Conservation (phyloP, 2,113 vertebrate species). For the Petroica traversi region DNA sequence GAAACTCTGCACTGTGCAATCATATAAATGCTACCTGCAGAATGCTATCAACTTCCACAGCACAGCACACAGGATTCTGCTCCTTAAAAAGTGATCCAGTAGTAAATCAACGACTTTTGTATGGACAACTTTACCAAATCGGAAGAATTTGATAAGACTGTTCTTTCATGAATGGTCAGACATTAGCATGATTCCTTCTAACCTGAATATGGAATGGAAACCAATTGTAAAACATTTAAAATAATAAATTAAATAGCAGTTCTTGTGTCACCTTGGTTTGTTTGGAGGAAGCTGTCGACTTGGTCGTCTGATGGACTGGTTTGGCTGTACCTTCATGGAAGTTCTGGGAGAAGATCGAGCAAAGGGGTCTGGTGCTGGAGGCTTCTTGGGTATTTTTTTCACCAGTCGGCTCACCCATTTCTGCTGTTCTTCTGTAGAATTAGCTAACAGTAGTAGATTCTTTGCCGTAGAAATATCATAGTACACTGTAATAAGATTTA, state of each 20-base stretch:
- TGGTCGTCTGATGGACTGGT: conserved; percentile 91
- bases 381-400: conserved; percentile 98
- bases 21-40: background rate
- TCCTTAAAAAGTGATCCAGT: background rate
- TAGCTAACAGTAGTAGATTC: conserved; percentile 92
- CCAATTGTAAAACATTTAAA: background rate
- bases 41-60: background rate
- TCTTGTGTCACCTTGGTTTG: conserved; percentile 90
- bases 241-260: background rate
- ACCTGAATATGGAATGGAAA: background rate
- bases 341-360: conserved; percentile 93
- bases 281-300: conserved; percentile 92
- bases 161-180: background rate
- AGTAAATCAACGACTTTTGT: background rate
- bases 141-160: background rate
- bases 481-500: conserved; percentile 80
- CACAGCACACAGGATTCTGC: background rate
- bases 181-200: background rate
- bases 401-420: conserved; percentile 97
- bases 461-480: conserved; percentile 97
- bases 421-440: conserved; percentile 95
- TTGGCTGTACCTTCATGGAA: conserved; percentile 93
- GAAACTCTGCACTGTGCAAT: background rate
- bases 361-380: conserved; percentile 88
- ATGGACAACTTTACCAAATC: background rate